Conservation (phyloP, 1,140 invertebrate genomes). For the Tigriopus japonicus region DNA sequence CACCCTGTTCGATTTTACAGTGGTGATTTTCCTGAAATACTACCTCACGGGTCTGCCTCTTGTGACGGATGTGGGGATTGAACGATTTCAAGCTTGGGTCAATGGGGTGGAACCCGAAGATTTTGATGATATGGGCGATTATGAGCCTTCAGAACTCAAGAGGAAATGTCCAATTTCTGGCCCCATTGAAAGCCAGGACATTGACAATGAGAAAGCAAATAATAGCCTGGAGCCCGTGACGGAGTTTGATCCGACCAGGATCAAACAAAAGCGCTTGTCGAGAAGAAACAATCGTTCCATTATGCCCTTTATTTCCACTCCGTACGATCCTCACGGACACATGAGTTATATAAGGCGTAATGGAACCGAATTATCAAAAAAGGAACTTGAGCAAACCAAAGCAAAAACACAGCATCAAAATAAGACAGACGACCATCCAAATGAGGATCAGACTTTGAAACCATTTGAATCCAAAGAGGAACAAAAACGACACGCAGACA, state of each 20-base stretch:
- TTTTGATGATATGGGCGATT: not conserved
- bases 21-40: not conserved
- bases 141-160: not conserved
- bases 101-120: not conserved
- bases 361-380: not conserved
- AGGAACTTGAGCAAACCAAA: not conserved
- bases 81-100: not conserved
- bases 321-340: not conserved
- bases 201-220: no score
- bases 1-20: not conserved
- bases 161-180: not conserved
- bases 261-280: no score
- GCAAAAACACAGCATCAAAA: not conserved
- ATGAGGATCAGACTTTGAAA: not conserved
- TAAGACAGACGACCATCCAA: not conserved
- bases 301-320: no score
- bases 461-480: not conserved
- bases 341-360: not conserved
- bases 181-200: not conserved
- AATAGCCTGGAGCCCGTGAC: no score
- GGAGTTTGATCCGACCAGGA: no score
- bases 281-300: no score
- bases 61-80: not conserved
- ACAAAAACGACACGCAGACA: not conserved
- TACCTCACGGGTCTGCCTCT: not conserved